Evolutionary conservation across 2,888 invertebrate genomes (phyloP), one percentile per base, ranked within the genome.

Genomic region (Xestoiulus laeticollis): DNA sequence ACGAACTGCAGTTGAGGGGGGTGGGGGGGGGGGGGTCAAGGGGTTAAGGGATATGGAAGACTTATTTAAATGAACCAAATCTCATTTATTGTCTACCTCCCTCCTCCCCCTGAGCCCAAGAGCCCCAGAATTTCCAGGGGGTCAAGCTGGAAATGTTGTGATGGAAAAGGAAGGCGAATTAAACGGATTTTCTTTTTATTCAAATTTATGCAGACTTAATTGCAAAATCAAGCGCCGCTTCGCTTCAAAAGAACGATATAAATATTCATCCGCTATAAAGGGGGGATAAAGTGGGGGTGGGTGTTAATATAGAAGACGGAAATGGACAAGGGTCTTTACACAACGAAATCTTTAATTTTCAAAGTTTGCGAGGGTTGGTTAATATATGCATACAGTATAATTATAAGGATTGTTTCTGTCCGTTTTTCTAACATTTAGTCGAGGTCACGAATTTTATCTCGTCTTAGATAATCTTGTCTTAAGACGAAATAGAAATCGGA

Each of bases 141-240:
- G 59, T 59, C 59, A 59, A 43, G n/a, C n/a, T n/a, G 59, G 59
- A 59, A n/a, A n/a, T n/a, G 59, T n/a, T n/a, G 59, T 59, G 59
- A 59, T 59, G 59, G 26, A 68, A n/a, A n/a, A 38, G 33, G 33
- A 38, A 68, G 68, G 68, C 68, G 68, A 68, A 68, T 68, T 68
- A 68, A 68, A 68, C 68, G 26, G 68, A 68, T 26, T 68, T 68
- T 68, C 68, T 68, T 68, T 59, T 68, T 68, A 68, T 68, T 68
- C 68, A 68, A 68, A 68, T 68, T 68, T 68, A 68, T 68, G 68
- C 68, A 68, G 26, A 68, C 68, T 68, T 68, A 68, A 68, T 68
- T 68, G 68, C 68, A 26, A 68, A 68, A 68, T 68, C 68, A 68
- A 68, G 68, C 68, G 68, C 59, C 59, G 59, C 59, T 59, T n/a